phyloP scores from a whole-genome alignment of 2,797 vertebrate species.

The Rhinoraja longicauda region DNA sequence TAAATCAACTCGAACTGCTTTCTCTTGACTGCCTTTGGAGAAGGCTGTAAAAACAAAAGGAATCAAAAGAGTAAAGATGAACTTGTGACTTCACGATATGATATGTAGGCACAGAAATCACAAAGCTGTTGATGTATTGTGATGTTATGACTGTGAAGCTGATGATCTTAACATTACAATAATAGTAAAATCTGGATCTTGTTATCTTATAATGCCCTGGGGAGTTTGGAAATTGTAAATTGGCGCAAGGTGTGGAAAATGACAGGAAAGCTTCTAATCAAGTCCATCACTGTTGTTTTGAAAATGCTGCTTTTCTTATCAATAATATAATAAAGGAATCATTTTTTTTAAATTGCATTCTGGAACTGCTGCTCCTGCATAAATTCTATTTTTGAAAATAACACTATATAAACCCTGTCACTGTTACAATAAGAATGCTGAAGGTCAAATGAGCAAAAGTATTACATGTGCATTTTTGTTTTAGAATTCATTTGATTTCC shows the following conservation, averaged over 20 bases:
- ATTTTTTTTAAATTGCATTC: not conserved
- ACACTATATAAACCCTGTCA: not conserved
- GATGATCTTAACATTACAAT: too few species aligned
- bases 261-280: not conserved
- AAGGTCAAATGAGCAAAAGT: not conserved
- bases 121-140: too few species aligned
- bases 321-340: not conserved
- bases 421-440: not conserved
- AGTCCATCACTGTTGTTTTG: not conserved
- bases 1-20: too few species aligned
- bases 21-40: too few species aligned
- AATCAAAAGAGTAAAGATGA: too few species aligned
- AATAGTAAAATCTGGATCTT: not conserved
- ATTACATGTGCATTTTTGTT: not conserved
- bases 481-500: constrained; percentile 2
- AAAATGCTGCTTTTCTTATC: too few species aligned
- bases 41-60: too few species aligned
- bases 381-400: not conserved
- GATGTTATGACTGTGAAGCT: too few species aligned
- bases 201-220: not conserved
- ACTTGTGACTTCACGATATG: too few species aligned
- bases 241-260: not conserved
- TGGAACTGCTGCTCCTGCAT: too few species aligned
- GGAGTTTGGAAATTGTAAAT: not conserved
- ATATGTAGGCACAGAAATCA: too few species aligned